These are phyloP conservation scores for Oophaga pumilio DNA, from an alignment of 2,113 vertebrate species.

Conservation along the genomic window DNA sequence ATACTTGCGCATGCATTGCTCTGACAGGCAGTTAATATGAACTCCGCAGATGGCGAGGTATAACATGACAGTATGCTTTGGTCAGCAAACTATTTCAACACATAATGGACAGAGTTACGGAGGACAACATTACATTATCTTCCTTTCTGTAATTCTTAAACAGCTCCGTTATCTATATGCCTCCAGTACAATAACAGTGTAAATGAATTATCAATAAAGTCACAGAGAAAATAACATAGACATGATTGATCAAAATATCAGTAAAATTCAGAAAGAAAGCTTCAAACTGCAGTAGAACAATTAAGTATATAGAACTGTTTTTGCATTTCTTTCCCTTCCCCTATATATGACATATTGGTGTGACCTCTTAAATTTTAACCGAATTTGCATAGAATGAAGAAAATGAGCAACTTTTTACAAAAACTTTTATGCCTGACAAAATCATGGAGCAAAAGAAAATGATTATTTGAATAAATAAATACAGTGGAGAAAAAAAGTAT, in stretches of 20 bases:
- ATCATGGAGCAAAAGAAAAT: too few species aligned
- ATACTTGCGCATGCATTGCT: conserved; percentile 1
- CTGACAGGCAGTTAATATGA: conserved; percentile 35
- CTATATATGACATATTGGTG: background rate
- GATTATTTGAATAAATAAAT: too few species aligned
- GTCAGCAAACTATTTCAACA: conserved; percentile 40
- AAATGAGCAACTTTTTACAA: background rate
- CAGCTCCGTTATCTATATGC: background rate
- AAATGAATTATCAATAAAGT: conserved; percentile 13
- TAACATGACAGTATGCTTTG: conserved; percentile 45
- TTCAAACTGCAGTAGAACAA: background rate
- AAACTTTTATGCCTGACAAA: too few species aligned
- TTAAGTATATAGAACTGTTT: background rate
- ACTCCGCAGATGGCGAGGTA: background rate
- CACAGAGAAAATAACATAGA: background rate
- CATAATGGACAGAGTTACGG: conserved; percentile 9
- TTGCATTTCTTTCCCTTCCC: background rate
- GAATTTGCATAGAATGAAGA: background rate
- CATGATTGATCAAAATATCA: background rate
- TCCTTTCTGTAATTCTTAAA: conserved; percentile 10
- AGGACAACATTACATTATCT: conserved; percentile 5
- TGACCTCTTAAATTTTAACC: background rate
- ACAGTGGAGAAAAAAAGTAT: too few species aligned
- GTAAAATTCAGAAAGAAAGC: background rate
- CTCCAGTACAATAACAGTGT: background rate